Base-by-base conservation (phyloP, 2,888 invertebrate genomes). In the Cactoblastis cactorum region DNA sequence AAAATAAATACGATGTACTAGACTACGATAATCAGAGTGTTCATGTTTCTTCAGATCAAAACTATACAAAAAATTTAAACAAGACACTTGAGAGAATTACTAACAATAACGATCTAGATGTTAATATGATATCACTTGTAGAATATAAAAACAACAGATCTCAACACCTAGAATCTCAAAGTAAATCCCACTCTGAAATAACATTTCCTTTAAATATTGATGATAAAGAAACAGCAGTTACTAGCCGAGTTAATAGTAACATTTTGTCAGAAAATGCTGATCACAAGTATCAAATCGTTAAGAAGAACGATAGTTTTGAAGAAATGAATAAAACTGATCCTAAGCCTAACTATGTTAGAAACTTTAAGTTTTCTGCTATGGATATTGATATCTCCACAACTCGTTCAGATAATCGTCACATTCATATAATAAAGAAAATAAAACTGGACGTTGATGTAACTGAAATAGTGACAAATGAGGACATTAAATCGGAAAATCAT, bases 381-480 rank as follows among this genome's bases (percentile, higher is more conserved):
- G 69, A 80, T 58, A 59, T 78, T 18, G 69, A 77, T 46, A 57
- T 81, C 14, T 67, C 61, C 34, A 71, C 71, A 3, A 71, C 73
- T 59, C 63, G 62, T 45, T 59, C 63, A 6, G 46, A 59, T 2
- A 63, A 74, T 35, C 62, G 67, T 55, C 58, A 68, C 47, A 56
- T 83, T 28, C 63, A 68, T 51, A 61, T 83, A 24, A 69, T 80
- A 45, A 77, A 76, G 54, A 79, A 74, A 62, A 38, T 84, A 11
- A 74, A 76, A 67, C 58, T 89, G 45, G 74, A 84, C 58, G 55
- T 84, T 12, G 71, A 83, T 54, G 57, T 87, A n/a, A 80, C 77
- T 34, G 72, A 78, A 72, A 74, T 77, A 49, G 52, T 72, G 33
- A 61, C 64, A 34, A 50, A 47, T 34, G 52, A 61, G 51, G 52